Evolutionary conservation across 1,140 invertebrate species (phyloP).

Genomic region (Pectinophora gossypiella): DNA sequence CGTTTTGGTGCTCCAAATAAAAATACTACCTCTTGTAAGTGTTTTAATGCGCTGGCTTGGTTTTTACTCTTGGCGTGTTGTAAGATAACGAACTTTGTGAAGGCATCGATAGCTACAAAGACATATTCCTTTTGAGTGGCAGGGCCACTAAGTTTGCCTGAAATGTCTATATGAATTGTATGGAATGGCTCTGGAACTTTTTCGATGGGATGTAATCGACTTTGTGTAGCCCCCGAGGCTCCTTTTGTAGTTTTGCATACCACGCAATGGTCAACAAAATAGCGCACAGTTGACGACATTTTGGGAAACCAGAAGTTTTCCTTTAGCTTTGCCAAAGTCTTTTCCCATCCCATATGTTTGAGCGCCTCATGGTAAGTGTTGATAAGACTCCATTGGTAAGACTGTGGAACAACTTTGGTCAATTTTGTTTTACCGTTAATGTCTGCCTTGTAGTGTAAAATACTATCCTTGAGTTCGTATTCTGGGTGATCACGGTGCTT

Average conservation of each 20-base stretch:
- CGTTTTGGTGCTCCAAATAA: neutral
- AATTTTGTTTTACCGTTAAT: neutral
- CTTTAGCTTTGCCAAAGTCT: constrained; percentile 7
- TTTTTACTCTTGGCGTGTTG: constrained; percentile 8
- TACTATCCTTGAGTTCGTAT: neutral
- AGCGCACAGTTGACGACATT: constrained; percentile 20
- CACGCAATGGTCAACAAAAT: constrained; percentile 32
- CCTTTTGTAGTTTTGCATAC: constrained; percentile 27
- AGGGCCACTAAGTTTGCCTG: constrained; percentile 26
- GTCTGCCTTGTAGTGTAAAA: constrained; percentile 2
- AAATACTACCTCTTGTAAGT: constrained; percentile 11
- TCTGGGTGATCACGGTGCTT: neutral
- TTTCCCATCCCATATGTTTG: constrained; percentile 22
- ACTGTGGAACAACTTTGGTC: constrained; percentile 12
- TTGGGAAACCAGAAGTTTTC: constrained; percentile 22
- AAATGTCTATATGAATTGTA: constrained; percentile 29
- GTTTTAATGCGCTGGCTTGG: constrained; percentile 13
- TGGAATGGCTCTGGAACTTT: constrained; percentile 28
- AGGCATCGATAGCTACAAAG: constrained; percentile 26
- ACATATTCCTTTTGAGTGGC: constrained; percentile 16
- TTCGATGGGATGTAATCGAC: constrained; percentile 18
- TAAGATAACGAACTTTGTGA: constrained; percentile 21
- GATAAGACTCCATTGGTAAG: constrained; percentile 11
- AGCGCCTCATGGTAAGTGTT: constrained; percentile 18
- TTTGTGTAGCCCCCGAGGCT: constrained; percentile 16